Percentiles rank a stretch among this genome's conserved stretches.
Evolutionary conservation across 2,888 invertebrate species (phyloP).

Genomic region (Erebia palarica): DNA sequence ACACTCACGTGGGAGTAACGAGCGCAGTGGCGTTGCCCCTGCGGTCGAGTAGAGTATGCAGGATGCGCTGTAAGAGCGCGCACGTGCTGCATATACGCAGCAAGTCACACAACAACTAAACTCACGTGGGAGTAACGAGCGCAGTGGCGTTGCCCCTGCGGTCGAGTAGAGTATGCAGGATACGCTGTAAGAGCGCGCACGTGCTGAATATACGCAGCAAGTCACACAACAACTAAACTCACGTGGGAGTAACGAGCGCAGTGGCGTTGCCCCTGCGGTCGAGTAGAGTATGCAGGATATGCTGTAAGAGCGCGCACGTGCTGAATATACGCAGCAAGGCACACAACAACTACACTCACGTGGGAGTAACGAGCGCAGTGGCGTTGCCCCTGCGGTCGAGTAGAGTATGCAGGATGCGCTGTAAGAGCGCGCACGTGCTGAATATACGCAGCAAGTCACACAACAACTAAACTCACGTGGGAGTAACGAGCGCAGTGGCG

Average conservation of each 20-base stretch:
- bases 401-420: constrained; percentile 97
- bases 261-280: constrained; percentile 93
- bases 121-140: constrained; percentile 79
- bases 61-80: constrained; percentile 94
- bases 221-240: no score
- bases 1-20: constrained; percentile 68
- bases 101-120: no score
- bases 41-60: constrained; percentile 97
- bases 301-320: constrained; percentile 93
- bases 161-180: constrained; percentile 97
- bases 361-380: constrained; percentile 83
- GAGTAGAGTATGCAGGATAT: constrained; percentile 96
- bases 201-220: constrained; percentile 93
- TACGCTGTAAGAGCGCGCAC: constrained; percentile 94
- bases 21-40: constrained; percentile 90
- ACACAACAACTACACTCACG: no score
- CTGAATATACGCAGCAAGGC: constrained; percentile 94
- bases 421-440: constrained; percentile 91
- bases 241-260: constrained; percentile 83
- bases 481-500: constrained; percentile 83
- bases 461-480: constrained; percentile 68
- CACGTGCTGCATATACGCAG: constrained; percentile 93
- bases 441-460: constrained; percentile 93
- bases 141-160: constrained; percentile 90
- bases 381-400: constrained; percentile 95